Evolutionary conservation across 2,797 vertebrate species (phyloP).

Genomic region (Onychomys torridus): DNA sequence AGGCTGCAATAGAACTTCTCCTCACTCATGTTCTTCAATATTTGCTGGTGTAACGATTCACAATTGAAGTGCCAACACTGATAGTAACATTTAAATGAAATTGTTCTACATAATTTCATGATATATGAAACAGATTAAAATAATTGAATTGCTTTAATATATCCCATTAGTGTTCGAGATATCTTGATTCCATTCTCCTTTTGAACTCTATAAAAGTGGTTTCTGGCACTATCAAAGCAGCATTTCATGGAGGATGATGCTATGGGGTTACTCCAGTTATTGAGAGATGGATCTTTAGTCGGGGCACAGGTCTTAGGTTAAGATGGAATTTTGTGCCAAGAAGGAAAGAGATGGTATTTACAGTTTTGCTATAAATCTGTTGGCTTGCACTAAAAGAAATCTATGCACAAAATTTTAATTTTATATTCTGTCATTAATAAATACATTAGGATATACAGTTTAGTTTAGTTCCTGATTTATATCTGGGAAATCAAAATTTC

Average conservation of each 20-base stretch:
- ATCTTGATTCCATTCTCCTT: conserved; percentile 79
- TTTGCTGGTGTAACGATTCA: conserved; percentile 72
- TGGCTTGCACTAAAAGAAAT: conserved; percentile 7
- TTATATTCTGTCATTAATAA: neutral
- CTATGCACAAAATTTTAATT: conserved; percentile 22
- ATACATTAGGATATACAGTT: neutral
- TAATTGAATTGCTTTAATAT: conserved; percentile 81
- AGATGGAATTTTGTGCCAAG: neutral
- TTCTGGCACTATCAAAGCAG: conserved; percentile 48
- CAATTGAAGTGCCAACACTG: conserved; percentile 70
- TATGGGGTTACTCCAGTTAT: neutral
- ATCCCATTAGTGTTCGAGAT: conserved; percentile 76
- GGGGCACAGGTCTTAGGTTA: neutral
- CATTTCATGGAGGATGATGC: neutral
- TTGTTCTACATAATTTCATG: conserved; percentile 82
- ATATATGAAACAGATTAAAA: conserved; percentile 81
- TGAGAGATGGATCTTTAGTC: neutral
- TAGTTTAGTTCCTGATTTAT: conserved; percentile 11
- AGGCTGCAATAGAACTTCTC: conserved; percentile 56
- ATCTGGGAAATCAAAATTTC: neutral
- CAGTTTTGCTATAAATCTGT: neutral
- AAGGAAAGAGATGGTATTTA: neutral
- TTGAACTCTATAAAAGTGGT: conserved; percentile 39
- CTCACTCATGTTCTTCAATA: conserved; percentile 71
- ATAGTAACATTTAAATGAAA: conserved; percentile 78